Percentiles rank a stretch among this genome's conserved stretches.
phyloP scores from a whole-genome alignment of 1,140 invertebrate genomes.

The Tribolium castaneum region DNA sequence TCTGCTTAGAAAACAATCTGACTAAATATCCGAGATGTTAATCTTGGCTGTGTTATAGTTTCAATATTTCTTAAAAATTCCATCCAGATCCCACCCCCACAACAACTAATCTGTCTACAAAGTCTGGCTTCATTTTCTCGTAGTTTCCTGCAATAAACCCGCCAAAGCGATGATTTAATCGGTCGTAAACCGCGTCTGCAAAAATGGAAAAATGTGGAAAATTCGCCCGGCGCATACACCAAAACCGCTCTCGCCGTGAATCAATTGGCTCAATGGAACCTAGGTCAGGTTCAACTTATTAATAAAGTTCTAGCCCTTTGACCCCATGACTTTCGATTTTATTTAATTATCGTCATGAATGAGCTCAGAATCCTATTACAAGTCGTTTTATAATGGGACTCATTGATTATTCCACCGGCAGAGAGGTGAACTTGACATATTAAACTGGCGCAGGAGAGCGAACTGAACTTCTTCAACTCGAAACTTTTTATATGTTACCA shows the following conservation, averaged over 20 bases:
- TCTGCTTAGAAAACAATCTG: too few relatives aligned
- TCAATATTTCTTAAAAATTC: too few relatives aligned
- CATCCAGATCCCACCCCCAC: too few relatives aligned
- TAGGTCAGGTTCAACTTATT: constrained; percentile 32
- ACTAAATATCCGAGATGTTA: too few relatives aligned
- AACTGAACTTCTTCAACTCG: not conserved
- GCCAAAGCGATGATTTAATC: not conserved
- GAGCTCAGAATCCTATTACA: constrained; percentile 26
- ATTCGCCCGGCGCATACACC: constrained; percentile 27
- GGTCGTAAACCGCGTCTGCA: too few relatives aligned
- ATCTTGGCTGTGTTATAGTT: too few relatives aligned
- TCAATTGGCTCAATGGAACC: constrained; percentile 4
- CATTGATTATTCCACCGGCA: constrained; percentile 23
- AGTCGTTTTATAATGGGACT: not conserved
- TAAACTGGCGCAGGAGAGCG: not conserved
- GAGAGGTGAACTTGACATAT: constrained; percentile 26
- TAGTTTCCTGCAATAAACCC: not conserved
- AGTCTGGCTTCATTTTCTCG: not conserved
- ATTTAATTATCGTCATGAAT: constrained; percentile 22
- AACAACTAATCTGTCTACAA: too few relatives aligned
- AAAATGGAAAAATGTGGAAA: not conserved
- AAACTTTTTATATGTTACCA: not conserved
- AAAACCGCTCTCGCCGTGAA: not conserved
- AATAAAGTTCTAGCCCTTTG: constrained; percentile 29
- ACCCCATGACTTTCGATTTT: constrained; percentile 25